Percentiles rank a stretch among this genome's conserved stretches.
phyloP scores from a whole-genome alignment of 2,797 vertebrate species.

The Protosalanx chinensis region DNA sequence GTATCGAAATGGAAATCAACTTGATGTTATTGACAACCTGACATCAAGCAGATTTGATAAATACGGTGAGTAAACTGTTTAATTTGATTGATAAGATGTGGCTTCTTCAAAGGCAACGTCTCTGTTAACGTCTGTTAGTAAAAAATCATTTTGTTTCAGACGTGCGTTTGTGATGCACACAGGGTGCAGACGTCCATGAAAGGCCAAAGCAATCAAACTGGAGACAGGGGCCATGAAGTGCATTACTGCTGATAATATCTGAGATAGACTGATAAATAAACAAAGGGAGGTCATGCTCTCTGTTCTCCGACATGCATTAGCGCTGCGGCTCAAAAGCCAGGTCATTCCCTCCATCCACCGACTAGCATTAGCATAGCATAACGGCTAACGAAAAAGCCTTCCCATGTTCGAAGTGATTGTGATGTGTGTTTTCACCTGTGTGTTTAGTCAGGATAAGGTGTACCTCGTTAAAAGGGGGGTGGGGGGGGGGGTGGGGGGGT shows the following conservation, averaged over 20 bases:
- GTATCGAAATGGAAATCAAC: too few species aligned
- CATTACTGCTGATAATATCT: conserved; percentile 10
- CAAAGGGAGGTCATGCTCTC: background rate
- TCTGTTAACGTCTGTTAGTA: background rate
- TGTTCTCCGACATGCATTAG: conserved; percentile 5
- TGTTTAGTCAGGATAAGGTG: too few species aligned
- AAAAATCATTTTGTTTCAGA: background rate
- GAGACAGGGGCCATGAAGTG: background rate
- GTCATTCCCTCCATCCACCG: background rate
- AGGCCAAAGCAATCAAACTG: background rate
- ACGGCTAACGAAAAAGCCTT: too few species aligned
- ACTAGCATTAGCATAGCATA: background rate
- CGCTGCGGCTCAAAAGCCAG: conserved; percentile 9
- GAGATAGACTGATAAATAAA: background rate
- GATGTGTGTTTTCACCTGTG: too few species aligned
- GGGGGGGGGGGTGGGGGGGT: too few species aligned
- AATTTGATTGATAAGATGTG: background rate
- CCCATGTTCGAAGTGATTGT: too few species aligned
- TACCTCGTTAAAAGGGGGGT: too few species aligned
- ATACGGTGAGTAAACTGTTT: too few species aligned
- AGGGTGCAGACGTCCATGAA: background rate
- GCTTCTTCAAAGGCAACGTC: background rate
- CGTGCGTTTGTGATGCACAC: background rate
- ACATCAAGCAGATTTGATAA: too few species aligned
- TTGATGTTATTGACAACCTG: too few species aligned